Evolutionary conservation across 2,797 vertebrate species (phyloP), one percentile per base, ranked within the genome.

Genomic region (Coccyzus lansbergi): DNA sequence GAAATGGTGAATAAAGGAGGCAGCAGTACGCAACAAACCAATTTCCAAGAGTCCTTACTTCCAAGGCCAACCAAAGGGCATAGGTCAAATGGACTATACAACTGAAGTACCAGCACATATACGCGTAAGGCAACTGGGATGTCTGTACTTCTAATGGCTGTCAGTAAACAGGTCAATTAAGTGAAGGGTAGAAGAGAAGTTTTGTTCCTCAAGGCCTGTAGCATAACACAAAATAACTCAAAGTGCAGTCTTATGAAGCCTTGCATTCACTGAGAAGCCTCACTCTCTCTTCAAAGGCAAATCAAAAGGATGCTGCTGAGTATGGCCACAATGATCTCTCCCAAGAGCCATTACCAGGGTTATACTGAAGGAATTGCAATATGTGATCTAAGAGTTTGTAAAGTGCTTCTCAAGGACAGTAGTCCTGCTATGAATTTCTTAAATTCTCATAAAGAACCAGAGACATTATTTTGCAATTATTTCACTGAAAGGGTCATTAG

Each of bases 321-420:
- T 9, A 22, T 13, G 10, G n/a, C 16, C 69, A 55, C 51, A 79
- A 65, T 13, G 42, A 9, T 65, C 14, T 46, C 25, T 38, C 58
- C 20, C 28, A 86, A 38, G 38, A 46, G 58, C 24, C 15, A 34
- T 40, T 42, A 36, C 0, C 1, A 42, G 0, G 17, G 1, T 46
- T 56, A 40, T 8, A n/a, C 31, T 52, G 52, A 91, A 92, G 25
- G 76, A 83, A 87, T 0, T 28, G 34, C 31, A 85, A 3, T 49
- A 70, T 42, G 14, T 60, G 36, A 91, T 46, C 33, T 40, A 60
- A 70, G 49, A 68, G 29, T 74, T 67, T 74, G 14, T 34, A 36
- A 84, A 88, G 51, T 34, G 22, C 25, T 86, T 78, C 56, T 84
- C 84, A 86, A 74, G 56, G 38, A 87, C 51, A 75, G 17, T 15